Conservation (phyloP, 2,888 invertebrate genomes). For the Chloromyia formosa region DNA sequence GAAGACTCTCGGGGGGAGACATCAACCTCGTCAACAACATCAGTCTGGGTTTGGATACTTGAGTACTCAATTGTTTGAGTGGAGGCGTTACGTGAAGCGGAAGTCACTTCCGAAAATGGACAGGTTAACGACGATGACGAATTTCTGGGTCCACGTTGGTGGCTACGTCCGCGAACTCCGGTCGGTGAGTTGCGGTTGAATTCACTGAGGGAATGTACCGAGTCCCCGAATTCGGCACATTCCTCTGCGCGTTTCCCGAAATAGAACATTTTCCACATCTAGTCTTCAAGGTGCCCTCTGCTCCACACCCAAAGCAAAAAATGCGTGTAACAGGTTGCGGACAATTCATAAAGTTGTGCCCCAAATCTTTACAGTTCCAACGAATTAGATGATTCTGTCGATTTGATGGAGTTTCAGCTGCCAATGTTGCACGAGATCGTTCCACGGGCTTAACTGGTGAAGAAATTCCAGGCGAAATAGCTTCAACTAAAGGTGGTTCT, state of each 20-base stretch:
- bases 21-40: background rate
- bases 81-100: background rate
- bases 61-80: background rate
- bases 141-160: background rate
- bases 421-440: too few species aligned
- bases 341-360: background rate
- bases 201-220: too few species aligned
- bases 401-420: too few species aligned
- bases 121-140: background rate
- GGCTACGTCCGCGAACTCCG: background rate
- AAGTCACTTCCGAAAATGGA: background rate
- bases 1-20: too few species aligned
- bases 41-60: background rate
- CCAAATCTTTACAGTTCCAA: too few species aligned
- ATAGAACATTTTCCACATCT: too few species aligned
- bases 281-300: background rate
- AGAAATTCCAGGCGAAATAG: too few species aligned
- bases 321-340: background rate
- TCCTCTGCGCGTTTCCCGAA: too few species aligned
- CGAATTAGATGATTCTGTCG: too few species aligned
- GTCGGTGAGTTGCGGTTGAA: background rate
- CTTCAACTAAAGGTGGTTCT: too few species aligned
- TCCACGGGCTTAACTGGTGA: too few species aligned
- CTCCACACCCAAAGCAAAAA: conserved; percentile 7
- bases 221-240: too few species aligned